Evolutionary conservation across 2,797 vertebrate genomes (phyloP).

Genomic region (Spizella passerina): DNA sequence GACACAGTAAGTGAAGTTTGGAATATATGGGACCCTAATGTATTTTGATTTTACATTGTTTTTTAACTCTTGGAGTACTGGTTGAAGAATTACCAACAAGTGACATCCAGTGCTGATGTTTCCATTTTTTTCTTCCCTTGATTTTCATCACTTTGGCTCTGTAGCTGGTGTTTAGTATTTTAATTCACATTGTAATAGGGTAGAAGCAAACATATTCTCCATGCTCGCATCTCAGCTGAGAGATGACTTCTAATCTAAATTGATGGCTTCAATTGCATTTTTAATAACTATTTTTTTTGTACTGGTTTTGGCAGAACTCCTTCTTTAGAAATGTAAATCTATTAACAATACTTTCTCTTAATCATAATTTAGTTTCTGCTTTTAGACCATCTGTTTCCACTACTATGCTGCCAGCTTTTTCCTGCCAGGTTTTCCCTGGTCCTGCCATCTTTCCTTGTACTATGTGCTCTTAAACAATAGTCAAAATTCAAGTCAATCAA

Average conservation of each 20-base stretch:
- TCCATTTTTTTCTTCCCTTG: neutral
- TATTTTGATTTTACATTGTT: neutral
- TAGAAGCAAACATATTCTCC: neutral
- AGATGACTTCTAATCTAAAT: neutral
- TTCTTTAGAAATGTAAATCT: neutral
- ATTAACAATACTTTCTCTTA: neutral
- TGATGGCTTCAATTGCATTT: neutral
- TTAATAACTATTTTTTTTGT: neutral
- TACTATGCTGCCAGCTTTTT: neutral
- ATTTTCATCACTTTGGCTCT: neutral
- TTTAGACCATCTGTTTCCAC: neutral
- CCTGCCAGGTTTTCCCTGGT: neutral
- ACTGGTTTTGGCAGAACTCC: neutral
- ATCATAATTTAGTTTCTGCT: neutral
- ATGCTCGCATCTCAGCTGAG: neutral
- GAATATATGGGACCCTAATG: neutral
- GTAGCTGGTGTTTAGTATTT: neutral
- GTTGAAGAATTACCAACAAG: neutral
- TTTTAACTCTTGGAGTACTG: neutral
- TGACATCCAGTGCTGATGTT: neutral
- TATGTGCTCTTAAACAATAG: neutral
- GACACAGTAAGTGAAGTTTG: neutral
- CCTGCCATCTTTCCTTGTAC: neutral
- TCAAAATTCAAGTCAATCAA: neutral
- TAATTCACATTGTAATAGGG: neutral